Conservation (phyloP, 2,797 vertebrate genomes). For the Syndactyla subalaris region DNA sequence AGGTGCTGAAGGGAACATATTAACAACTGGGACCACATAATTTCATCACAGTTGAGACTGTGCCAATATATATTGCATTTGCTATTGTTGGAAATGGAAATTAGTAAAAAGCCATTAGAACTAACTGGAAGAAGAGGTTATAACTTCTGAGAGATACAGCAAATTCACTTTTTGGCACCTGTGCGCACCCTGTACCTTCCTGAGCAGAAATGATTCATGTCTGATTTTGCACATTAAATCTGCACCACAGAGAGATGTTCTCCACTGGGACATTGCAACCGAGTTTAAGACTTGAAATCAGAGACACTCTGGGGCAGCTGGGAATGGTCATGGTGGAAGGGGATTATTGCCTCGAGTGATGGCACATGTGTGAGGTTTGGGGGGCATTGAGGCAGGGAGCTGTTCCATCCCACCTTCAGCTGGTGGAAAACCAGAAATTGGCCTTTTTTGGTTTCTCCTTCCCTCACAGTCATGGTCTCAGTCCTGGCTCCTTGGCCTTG, state of each 20-base stretch:
- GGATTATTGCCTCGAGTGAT: not conserved
- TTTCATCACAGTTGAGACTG: not conserved
- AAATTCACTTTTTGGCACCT: not conserved
- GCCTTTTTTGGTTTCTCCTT: not conserved
- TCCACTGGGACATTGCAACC: not conserved
- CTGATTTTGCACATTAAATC: not conserved
- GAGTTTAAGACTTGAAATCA: not conserved
- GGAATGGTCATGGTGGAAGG: not conserved
- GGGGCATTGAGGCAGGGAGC: not conserved
- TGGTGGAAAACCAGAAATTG: not conserved
- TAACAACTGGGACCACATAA: not conserved
- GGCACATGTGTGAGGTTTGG: not conserved
- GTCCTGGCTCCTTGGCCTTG: not conserved
- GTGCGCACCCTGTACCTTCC: not conserved
- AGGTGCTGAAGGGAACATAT: not conserved
- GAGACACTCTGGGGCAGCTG: not conserved
- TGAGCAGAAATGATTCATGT: not conserved
- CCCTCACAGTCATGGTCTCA: not conserved
- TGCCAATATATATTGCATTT: not conserved
- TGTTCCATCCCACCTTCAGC: not conserved
- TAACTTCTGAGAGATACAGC: not conserved
- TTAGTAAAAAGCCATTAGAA: not conserved
- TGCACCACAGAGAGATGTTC: accelerated
- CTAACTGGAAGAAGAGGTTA: not conserved
- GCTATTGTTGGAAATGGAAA: not conserved